These are phyloP conservation scores for Sinella curviseta DNA, from an alignment of 1,140 invertebrate species.

Conservation along the genomic window DNA sequence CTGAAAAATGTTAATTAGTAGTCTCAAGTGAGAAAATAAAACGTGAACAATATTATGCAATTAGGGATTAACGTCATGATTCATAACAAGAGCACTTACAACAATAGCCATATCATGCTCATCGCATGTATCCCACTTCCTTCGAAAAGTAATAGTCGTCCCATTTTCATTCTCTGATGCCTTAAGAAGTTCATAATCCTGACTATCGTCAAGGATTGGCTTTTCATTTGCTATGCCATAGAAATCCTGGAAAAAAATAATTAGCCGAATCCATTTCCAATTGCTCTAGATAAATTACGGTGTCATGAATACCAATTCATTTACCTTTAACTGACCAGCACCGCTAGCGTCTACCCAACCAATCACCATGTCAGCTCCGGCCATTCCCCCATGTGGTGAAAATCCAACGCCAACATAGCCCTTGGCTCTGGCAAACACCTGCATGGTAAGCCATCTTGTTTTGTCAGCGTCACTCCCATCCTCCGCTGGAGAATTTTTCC, in stretches of 20 bases:
- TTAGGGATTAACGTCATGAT: too few species aligned
- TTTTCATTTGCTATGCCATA: constrained; percentile 47
- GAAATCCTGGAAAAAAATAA: too few species aligned
- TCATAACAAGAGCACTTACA: too few species aligned
- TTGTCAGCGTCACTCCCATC: neutral
- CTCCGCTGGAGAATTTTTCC: neutral
- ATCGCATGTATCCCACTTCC: constrained; percentile 77
- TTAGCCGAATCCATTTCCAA: too few species aligned
- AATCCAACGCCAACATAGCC: constrained; percentile 76
- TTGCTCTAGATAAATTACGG: too few species aligned
- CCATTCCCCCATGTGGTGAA: constrained; percentile 70
- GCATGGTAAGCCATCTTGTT: constrained; percentile 52
- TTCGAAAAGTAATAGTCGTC: constrained; percentile 71
- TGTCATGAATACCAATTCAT: too few species aligned
- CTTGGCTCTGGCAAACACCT: constrained; percentile 65
- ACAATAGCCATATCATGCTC: constrained; percentile 67
- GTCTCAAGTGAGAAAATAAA: too few species aligned
- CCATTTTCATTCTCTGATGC: constrained; percentile 76
- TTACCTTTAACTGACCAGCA: too few species aligned
- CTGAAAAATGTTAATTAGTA: too few species aligned
- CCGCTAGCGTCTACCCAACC: constrained; percentile 80
- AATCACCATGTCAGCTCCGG: constrained; percentile 74
- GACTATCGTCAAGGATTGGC: constrained; percentile 70
- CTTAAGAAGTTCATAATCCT: constrained; percentile 71
- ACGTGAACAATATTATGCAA: too few species aligned